Conservation (phyloP, 2,113 vertebrate genomes). For the Ramphastos sulfuratus region DNA sequence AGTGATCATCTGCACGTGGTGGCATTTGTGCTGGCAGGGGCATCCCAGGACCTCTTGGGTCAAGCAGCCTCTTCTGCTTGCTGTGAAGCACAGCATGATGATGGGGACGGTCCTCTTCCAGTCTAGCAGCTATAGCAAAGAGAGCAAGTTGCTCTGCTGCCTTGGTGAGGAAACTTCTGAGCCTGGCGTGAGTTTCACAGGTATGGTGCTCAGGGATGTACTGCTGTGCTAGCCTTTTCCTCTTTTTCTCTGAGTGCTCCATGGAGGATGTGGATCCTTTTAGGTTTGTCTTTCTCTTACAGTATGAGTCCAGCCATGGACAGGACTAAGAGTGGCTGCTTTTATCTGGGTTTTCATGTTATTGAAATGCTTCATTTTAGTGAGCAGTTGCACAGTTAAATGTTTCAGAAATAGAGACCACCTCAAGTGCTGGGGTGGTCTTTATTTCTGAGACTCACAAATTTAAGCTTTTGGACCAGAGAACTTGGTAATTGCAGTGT, state of each 20-base stretch:
- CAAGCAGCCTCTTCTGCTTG: not conserved
- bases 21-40: not conserved
- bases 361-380: not conserved
- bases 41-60: not conserved
- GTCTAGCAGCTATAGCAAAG: conserved; percentile 82
- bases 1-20: not conserved
- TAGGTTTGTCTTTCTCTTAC: not conserved
- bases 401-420: not conserved
- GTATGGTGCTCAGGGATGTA: conserved; percentile 23
- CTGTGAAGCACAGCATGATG: conserved; percentile 74
- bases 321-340: not conserved
- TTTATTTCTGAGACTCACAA: not conserved
- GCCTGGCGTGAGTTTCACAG: conserved; percentile 36
- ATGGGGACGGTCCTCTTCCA: conserved; percentile 80
- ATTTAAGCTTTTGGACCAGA: not conserved
- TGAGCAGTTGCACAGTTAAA: not conserved
- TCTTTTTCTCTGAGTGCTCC: not conserved
- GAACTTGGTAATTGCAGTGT: not conserved
- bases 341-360: not conserved
- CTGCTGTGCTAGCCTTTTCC: not conserved
- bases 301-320: rapidly evolving
- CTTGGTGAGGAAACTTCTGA: conserved; percentile 53
- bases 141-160: conserved; percentile 67
- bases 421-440: not conserved
- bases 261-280: not conserved